Percentiles rank a stretch among this genome's conserved stretches.
Conservation (phyloP, 1,140 invertebrate genomes). For the Lordiphosa collinella region DNA sequence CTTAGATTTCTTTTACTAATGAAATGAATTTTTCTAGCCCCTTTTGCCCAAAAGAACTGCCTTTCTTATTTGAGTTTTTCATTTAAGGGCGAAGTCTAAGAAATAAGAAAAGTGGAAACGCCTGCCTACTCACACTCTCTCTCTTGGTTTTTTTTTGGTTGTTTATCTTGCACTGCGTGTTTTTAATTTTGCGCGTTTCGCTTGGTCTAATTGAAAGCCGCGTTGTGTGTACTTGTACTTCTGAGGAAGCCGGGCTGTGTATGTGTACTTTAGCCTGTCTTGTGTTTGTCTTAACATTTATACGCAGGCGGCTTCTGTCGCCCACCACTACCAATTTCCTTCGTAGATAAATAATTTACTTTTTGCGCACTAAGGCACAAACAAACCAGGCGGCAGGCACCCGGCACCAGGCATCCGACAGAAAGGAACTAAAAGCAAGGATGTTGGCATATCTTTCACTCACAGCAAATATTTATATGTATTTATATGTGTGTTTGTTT, state of each 20-base stretch:
- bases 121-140: background rate
- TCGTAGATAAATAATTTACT: constrained; percentile 78
- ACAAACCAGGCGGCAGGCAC: constrained; percentile 43
- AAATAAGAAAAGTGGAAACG: background rate
- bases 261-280: constrained; percentile 35
- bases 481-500: constrained; percentile 54
- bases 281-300: constrained; percentile 74
- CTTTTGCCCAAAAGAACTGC: constrained; percentile 25
- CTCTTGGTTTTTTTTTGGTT: constrained; percentile 16
- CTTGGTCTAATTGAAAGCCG: constrained; percentile 75
- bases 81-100: constrained; percentile 34
- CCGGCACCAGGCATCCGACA: background rate
- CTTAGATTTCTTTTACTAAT: too few relatives aligned
- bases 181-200: constrained; percentile 77
- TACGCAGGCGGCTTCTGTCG: constrained; percentile 21
- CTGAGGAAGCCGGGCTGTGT: background rate
- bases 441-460: constrained; percentile 62
- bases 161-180: constrained; percentile 75
- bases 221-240: constrained; percentile 51
- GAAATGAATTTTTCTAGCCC: background rate
- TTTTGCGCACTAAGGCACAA: constrained; percentile 73
- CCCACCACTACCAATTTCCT: constrained; percentile 53
- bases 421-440: constrained; percentile 41
- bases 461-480: constrained; percentile 69
- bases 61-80: constrained; percentile 65